phyloP scores from a whole-genome alignment of 2,888 invertebrate species.

The Tryphoninae sp. region DNA sequence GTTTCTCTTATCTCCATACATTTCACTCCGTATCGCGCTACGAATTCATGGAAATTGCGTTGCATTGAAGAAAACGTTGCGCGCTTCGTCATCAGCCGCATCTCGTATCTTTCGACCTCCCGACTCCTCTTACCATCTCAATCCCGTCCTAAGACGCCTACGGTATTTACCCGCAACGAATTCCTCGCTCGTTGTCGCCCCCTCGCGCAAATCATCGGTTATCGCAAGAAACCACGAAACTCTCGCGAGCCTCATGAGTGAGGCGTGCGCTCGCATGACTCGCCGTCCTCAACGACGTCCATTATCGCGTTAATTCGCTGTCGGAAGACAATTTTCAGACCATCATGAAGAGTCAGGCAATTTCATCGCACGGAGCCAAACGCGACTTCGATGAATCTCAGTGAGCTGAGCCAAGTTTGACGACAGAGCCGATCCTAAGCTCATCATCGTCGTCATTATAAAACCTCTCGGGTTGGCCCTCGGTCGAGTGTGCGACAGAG shows the following conservation, averaged over 20 bases:
- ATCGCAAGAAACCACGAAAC: slow-evolving; percentile 63
- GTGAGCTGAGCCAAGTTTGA: not conserved
- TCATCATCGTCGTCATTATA: not conserved
- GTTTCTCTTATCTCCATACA: not conserved
- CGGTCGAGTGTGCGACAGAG: not conserved
- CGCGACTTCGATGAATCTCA: slow-evolving; percentile 32
- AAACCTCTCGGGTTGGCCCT: not conserved
- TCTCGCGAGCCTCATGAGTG: slow-evolving; percentile 68
- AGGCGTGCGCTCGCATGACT: slow-evolving; percentile 68
- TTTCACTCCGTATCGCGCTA: slow-evolving; percentile 2
- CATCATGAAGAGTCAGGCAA: not conserved
- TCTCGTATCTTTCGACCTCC: not conserved
- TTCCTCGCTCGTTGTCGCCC: slow-evolving; percentile 75
- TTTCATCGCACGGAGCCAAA: slow-evolving; percentile 6
- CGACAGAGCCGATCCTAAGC: not conserved
- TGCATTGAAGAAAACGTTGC: not conserved
- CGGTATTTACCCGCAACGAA: slow-evolving; percentile 77
- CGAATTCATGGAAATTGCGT: slow-evolving; percentile 5
- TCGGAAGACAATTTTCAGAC: slow-evolving; percentile 14
- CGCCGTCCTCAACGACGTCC: slow-evolving; percentile 48
- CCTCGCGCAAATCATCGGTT: slow-evolving; percentile 72
- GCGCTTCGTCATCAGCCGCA: slow-evolving; percentile 1
- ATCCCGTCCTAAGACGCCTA: slow-evolving; percentile 68
- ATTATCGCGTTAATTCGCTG: slow-evolving; percentile 17
- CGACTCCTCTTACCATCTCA: slow-evolving; percentile 69